Evolutionary conservation across 2,888 invertebrate species (phyloP).

Genomic region (Perdita meconis): DNA sequence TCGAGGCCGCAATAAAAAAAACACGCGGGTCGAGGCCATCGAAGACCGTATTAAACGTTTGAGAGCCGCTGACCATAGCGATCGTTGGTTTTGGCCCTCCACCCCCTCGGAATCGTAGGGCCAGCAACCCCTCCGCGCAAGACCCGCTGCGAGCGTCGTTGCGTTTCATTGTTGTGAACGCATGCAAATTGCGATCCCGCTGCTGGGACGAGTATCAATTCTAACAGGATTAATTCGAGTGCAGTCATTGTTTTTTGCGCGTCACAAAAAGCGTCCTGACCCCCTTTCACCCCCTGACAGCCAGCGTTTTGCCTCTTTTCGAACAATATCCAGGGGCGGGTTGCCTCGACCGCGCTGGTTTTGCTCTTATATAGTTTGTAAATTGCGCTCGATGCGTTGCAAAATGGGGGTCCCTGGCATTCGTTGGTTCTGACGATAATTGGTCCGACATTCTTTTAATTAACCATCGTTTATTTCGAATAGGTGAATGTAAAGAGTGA

Average conservation of each 20-base stretch:
- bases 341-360: conserved; percentile 11
- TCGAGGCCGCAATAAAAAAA: conserved; percentile 29
- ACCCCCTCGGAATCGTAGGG: conserved; percentile 43
- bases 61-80: conserved; percentile 68
- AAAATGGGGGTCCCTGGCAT: conserved; percentile 31
- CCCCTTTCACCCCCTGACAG: conserved; percentile 18
- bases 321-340: conserved; percentile 61
- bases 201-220: conserved; percentile 75
- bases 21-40: conserved; percentile 24
- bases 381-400: conserved; percentile 60
- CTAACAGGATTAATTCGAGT: conserved; percentile 78
- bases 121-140: conserved; percentile 40
- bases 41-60: conserved; percentile 51
- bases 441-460: not conserved
- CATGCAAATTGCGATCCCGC: conserved; percentile 78
- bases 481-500: no score
- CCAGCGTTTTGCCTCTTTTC: conserved; percentile 61
- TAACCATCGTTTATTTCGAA: not conserved
- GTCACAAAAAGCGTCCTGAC: conserved; percentile 69
- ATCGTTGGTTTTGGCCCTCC: conserved; percentile 67
- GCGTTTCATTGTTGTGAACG: conserved; percentile 78
- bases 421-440: conserved; percentile 38
- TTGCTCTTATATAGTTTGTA: conserved; percentile 44
- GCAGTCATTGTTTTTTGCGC: conserved; percentile 76
- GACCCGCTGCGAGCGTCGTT: conserved; percentile 57